Evolutionary conservation across 2,797 vertebrate genomes (phyloP).

Genomic region (Coreius guichenoti): DNA sequence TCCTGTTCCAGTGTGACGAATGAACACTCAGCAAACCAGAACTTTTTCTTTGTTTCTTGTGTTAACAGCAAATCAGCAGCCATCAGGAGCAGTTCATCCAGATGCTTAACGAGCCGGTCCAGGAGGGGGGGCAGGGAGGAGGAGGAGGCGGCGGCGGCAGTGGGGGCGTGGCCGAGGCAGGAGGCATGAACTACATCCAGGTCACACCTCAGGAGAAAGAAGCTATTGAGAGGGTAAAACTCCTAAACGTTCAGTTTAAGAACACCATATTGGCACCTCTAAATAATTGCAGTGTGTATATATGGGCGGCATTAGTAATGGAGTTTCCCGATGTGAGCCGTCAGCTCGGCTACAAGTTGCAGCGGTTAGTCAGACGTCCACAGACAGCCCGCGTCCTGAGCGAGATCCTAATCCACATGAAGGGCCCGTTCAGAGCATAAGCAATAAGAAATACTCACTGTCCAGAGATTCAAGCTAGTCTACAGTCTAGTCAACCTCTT

Average conservation of each 20-base stretch:
- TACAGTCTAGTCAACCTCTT: too few relatives aligned
- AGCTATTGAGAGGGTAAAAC: constrained; percentile 95
- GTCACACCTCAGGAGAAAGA: constrained; percentile 98
- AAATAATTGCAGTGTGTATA: too few relatives aligned
- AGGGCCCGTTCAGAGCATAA: too few relatives aligned
- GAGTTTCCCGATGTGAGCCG: too few relatives aligned
- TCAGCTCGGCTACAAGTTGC: too few relatives aligned
- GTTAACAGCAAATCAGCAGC: constrained; percentile 82
- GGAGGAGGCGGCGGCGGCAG: constrained; percentile 73
- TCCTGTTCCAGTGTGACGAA: neutral
- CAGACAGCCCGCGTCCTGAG: too few relatives aligned
- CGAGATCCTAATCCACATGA: too few relatives aligned
- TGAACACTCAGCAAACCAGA: neutral
- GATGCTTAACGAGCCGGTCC: constrained; percentile 94
- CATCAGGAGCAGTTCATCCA: constrained; percentile 98
- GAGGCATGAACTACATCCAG: constrained; percentile 95
- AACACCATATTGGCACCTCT: too few relatives aligned
- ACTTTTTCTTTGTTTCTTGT: neutral
- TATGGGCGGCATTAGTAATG: too few relatives aligned
- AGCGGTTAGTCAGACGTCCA: too few relatives aligned
- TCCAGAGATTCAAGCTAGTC: too few relatives aligned
- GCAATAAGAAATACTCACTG: too few relatives aligned
- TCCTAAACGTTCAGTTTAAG: neutral
- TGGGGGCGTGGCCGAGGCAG: constrained; percentile 76
- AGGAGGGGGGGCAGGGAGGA: constrained; percentile 82